Percentiles rank a stretch among this genome's conserved stretches.
Conservation (phyloP, 2,888 invertebrate genomes). For the Graphium colonna region DNA sequence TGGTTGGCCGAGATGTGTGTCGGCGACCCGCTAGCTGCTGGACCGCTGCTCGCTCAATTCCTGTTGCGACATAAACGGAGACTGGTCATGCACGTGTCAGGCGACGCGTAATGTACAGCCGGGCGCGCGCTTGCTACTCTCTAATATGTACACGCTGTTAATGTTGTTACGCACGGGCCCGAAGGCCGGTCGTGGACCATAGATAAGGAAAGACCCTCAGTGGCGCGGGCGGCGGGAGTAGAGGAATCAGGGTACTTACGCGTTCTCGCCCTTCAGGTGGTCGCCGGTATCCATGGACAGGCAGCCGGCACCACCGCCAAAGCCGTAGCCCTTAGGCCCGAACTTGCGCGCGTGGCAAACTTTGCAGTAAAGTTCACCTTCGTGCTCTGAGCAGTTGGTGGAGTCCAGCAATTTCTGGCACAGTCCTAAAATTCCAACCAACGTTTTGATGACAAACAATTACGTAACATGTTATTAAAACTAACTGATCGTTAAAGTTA, state of each 20-base stretch:
- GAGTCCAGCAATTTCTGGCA: constrained; percentile 99
- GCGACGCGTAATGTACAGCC: constrained; percentile 76
- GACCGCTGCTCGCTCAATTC: constrained; percentile 72
- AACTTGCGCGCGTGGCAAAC: constrained; percentile 98
- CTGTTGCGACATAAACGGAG: constrained; percentile 80
- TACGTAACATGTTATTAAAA: too few relatives aligned
- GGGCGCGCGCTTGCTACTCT: constrained; percentile 72
- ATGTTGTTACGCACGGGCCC: constrained; percentile 77
- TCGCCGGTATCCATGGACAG: constrained; percentile 97
- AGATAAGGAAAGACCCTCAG: constrained; percentile 81
- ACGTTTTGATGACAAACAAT: too few relatives aligned
- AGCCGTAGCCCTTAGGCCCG: constrained; percentile 99
- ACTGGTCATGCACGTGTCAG: constrained; percentile 80
- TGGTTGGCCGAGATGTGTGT: constrained; percentile 71
- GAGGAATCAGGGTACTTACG: constrained; percentile 83
- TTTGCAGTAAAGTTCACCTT: constrained; percentile 98
- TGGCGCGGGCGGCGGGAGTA: constrained; percentile 77
- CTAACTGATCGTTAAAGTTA: too few relatives aligned
- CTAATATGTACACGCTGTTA: constrained; percentile 79
- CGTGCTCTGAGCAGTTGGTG: constrained; percentile 98
- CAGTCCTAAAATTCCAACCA: constrained; percentile 74
- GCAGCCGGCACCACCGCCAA: constrained; percentile 98
- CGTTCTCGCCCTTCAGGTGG: constrained; percentile 86
- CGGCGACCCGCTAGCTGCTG: constrained; percentile 71
- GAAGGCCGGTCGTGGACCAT: constrained; percentile 69